Conservation (phyloP, 2,888 invertebrate genomes). For the Fissipunctia ypsillon region DNA sequence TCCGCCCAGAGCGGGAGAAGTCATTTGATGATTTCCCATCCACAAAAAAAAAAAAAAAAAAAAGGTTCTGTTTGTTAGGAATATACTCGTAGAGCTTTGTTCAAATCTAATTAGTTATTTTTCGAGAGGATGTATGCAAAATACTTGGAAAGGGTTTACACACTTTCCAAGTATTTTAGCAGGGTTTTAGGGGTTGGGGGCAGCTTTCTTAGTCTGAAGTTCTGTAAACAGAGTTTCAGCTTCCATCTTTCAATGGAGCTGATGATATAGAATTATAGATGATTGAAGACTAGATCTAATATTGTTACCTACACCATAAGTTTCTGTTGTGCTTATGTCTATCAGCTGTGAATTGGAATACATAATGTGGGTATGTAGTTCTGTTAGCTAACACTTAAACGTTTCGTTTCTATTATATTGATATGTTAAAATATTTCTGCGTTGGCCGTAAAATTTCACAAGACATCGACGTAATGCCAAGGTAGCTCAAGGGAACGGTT, state of each 20-base stretch:
- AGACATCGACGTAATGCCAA: slow-evolving; percentile 46
- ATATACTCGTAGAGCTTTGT: not conserved
- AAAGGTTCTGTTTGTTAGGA: no score
- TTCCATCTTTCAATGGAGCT: not conserved
- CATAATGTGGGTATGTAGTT: slow-evolving; percentile 17
- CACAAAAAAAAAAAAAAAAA: no score
- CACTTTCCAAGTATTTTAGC: no score
- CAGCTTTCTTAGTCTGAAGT: no score
- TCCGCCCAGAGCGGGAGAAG: no score
- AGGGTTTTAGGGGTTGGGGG: no score
- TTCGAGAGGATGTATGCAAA: no score
- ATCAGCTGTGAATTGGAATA: slow-evolving; percentile 3
- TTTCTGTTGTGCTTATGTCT: not conserved
- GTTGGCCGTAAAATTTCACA: slow-evolving; percentile 58
- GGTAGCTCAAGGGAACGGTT: slow-evolving; percentile 52
- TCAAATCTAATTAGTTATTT: not conserved
- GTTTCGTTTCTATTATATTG: slow-evolving; percentile 27
- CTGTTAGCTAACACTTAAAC: slow-evolving; percentile 20
- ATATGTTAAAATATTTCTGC: slow-evolving; percentile 49
- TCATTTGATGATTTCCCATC: no score
- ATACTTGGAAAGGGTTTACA: not conserved
- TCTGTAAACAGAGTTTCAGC: no score
- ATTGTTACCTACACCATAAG: no score
- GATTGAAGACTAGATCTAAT: no score
- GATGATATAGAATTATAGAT: not conserved